A percentile compares a stretch with the other conserved stretches of the same genome.
Conservation (phyloP, 1,140 invertebrate species). For the Drosophila tsacasi region DNA sequence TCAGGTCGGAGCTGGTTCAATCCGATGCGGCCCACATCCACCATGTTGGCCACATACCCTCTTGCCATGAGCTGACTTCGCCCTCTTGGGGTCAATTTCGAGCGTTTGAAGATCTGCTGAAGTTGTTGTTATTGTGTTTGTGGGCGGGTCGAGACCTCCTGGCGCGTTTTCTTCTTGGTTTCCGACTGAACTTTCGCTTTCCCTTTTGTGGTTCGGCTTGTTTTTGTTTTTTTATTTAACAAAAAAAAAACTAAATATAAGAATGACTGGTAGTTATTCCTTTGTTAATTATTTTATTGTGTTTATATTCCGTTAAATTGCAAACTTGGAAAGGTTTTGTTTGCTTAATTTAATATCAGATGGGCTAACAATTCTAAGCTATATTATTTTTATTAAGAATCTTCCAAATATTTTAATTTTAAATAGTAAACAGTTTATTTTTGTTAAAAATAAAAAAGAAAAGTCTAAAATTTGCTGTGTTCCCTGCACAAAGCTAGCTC, state of each 20-base stretch:
- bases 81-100: conserved; percentile 58
- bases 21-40: conserved; percentile 50
- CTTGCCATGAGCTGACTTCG: conserved; percentile 29
- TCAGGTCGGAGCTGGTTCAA: conserved; percentile 36
- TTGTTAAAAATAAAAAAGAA: too few relatives aligned
- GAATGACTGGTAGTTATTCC: neutral
- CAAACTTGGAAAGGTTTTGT: too few relatives aligned
- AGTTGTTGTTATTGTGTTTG: conserved; percentile 31
- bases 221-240: conserved; percentile 25
- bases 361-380: too few relatives aligned
- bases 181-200: conserved; percentile 69
- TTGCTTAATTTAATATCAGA: too few relatives aligned
- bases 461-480: neutral
- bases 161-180: conserved; percentile 58
- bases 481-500: neutral
- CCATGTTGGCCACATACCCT: conserved; percentile 9
- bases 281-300: too few relatives aligned
- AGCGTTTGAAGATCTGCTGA: conserved; percentile 55
- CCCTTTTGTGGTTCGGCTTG: conserved; percentile 52
- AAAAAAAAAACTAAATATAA: neutral
- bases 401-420: too few relatives aligned
- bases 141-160: conserved; percentile 44
- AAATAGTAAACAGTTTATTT: too few relatives aligned
- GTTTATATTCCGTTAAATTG: too few relatives aligned
- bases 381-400: too few relatives aligned